Conservation (phyloP, 2,113 vertebrate species). For the Myotis brandtii region DNA sequence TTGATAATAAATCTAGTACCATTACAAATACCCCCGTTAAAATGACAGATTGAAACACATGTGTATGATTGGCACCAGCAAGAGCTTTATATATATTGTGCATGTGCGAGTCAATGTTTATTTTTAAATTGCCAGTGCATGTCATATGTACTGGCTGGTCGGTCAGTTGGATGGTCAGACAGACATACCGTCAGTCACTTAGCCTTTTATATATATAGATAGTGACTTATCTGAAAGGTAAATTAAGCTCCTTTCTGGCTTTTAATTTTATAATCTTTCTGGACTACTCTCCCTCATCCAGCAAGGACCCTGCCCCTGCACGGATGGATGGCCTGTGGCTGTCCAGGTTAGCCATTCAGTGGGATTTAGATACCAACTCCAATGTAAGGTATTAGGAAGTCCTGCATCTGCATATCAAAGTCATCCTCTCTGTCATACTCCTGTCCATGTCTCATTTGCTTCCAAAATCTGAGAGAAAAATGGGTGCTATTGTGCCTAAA, state of each 20-base stretch:
- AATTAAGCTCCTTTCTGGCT: neutral
- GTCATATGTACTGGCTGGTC: no score
- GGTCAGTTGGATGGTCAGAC: no score
- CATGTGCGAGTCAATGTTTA: no score
- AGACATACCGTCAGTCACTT: no score
- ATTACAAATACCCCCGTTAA: no score
- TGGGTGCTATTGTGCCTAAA: neutral
- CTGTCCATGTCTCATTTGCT: neutral
- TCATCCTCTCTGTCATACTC: neutral
- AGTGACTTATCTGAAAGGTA: neutral
- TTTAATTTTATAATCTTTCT: slow-evolving; percentile 9
- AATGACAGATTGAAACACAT: no score
- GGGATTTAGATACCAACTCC: neutral
- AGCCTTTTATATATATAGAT: neutral
- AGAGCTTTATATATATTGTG: no score
- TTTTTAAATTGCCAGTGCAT: no score
- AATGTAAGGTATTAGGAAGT: neutral
- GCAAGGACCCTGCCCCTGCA: neutral
- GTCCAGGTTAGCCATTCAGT: neutral
- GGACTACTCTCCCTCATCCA: neutral
- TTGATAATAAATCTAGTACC: no score
- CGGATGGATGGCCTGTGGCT: neutral
- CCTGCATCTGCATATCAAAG: neutral
- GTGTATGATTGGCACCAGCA: no score
- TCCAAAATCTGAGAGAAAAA: neutral